Base-by-base conservation (phyloP, 2,797 vertebrate species). In the Pipistrellus kuhlii region DNA sequence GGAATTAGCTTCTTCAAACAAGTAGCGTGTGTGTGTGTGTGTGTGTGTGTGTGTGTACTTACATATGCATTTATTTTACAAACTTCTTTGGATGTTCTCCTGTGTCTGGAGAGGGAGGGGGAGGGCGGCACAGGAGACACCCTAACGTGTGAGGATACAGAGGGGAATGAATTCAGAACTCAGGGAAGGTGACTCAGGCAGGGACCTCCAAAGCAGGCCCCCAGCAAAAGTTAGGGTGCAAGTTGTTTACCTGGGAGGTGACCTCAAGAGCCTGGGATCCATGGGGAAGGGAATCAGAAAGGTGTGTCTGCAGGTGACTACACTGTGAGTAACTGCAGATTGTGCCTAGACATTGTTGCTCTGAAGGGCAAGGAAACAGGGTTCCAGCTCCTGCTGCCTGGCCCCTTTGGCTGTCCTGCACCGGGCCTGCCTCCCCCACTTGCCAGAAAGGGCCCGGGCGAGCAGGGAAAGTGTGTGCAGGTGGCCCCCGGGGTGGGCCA, bases 1-100 rank as follows among this genome's bases (percentile, higher is more conserved):
- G 59, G 41, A 93, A 90, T 86, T 87, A 69, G 62, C 75, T 84
- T 87, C 66, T 77, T 35, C 72, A 84, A 94, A 69, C 35, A 86
- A 92, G 14, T 32, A 59, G 46, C 8, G 38, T 38, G 17, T 38
- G 51, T 18, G 11, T 23, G 15, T 53, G 46, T 59, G 12, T 32
- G 11, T 51, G 35, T 21, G 46, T n/a, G 48, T 59, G 12, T 41
- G 11, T 51, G n/a, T n/a, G 46, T 55, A 27, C 38, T 51, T 53
- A 25, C 3, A 5, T 30, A 18, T 38, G 15, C 46, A 51, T 85
- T 55, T 82, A 51, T 55, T 88, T 62, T 69, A 82, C 35, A 78
- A 71, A 55, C 32, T 15, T 6, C 7, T 78, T 64, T 76, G 3
- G 6, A 17, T 18, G 48, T 14, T 41, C n/a, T 66, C 23, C 82